phyloP scores from a whole-genome alignment of 1,140 invertebrate species.

The Linepithema humile region DNA sequence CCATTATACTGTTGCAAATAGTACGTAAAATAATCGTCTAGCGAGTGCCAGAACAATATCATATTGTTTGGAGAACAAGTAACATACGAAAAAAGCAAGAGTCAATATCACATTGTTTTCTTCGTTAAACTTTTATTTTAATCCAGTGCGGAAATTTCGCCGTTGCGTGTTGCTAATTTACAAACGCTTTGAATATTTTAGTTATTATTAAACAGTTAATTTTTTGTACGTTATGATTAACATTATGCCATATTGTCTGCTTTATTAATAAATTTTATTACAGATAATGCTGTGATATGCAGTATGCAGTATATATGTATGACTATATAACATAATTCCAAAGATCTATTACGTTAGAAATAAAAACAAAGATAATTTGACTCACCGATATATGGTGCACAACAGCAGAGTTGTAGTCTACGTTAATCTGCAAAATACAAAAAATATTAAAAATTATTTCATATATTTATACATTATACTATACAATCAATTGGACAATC shows the following conservation, averaged over 20 bases:
- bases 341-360: too few species aligned
- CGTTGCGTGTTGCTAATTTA: not conserved
- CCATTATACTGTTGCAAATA: conserved; percentile 34
- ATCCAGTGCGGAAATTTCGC: not conserved
- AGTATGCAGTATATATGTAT: too few species aligned
- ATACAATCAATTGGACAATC: too few species aligned
- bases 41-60: not conserved
- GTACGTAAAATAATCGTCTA: conserved; percentile 6
- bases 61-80: not conserved
- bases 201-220: not conserved
- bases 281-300: too few species aligned
- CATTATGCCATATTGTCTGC: not conserved
- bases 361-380: too few species aligned
- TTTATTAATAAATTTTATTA: too few species aligned
- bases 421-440: too few species aligned
- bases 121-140: conserved; percentile 15
- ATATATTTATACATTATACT: too few species aligned
- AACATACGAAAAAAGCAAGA: conserved; percentile 3
- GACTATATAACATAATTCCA: too few species aligned
- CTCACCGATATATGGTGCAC: too few species aligned
- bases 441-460: too few species aligned
- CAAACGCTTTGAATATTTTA: not conserved
- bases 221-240: not conserved
- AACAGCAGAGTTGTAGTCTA: too few species aligned
- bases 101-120: not conserved